Conservation (phyloP, 2,113 vertebrate genomes). For the Salvator merianae region DNA sequence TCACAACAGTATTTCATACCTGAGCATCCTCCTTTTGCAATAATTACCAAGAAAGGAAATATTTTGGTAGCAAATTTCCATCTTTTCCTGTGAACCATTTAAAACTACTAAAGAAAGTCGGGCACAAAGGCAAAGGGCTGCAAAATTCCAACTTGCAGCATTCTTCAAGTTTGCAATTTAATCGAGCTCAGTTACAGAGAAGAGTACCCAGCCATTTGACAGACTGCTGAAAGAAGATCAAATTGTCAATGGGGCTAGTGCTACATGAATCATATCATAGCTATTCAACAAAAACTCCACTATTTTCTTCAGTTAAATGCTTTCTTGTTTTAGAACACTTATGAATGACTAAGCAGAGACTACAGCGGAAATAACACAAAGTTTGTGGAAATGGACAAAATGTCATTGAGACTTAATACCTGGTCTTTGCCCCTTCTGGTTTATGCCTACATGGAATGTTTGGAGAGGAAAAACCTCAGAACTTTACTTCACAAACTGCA, state of each 20-base stretch:
- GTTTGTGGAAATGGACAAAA: conserved; percentile 11
- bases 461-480: background rate
- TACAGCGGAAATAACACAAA: background rate
- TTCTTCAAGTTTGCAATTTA: conserved; percentile 17
- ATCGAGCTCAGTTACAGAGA: conserved; percentile 25
- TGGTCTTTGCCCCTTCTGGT: background rate
- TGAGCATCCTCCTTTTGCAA: background rate
- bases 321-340: conserved; percentile 22
- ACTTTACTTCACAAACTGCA: background rate
- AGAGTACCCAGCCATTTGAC: background rate
- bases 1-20: background rate
- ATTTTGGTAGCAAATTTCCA: background rate
- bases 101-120: background rate
- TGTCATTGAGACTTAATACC: background rate
- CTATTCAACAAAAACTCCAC: conserved; percentile 31
- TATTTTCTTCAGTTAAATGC: conserved; percentile 16
- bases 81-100: background rate
- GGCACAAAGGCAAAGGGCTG: background rate
- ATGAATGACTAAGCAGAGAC: conserved; percentile 24
- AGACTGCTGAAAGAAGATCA: conserved; percentile 14
- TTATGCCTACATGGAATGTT: background rate
- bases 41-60: background rate
- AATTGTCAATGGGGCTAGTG: conserved; percentile 4
- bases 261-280: conserved; percentile 22
- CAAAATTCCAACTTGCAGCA: background rate